These are phyloP conservation scores for Ceratosolen fusciceps DNA, from an alignment of 1,140 invertebrate species.

Conservation along the genomic window DNA sequence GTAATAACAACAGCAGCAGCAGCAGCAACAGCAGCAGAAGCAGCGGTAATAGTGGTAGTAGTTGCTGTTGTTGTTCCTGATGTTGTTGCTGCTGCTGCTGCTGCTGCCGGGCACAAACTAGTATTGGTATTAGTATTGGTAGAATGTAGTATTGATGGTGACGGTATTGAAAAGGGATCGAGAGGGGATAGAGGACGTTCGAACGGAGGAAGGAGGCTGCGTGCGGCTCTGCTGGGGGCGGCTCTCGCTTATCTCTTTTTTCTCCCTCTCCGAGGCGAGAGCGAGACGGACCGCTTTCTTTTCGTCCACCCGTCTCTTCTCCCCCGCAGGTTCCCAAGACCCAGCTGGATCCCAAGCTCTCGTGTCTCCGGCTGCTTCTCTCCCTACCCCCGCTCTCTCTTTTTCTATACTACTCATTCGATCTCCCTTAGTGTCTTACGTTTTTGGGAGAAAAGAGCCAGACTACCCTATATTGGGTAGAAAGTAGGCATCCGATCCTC, in stretches of 20 bases:
- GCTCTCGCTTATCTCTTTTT: slow-evolving; percentile 61
- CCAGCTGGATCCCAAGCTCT: slow-evolving; percentile 29
- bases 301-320: slow-evolving; percentile 35
- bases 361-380: background rate
- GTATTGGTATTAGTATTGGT: too few species aligned
- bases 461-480: background rate
- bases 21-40: too few species aligned
- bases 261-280: slow-evolving; percentile 47
- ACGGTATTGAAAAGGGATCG: too few species aligned
- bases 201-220: slow-evolving; percentile 58
- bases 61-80: too few species aligned
- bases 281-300: slow-evolving; percentile 18
- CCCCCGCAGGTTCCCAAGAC: slow-evolving; percentile 18
- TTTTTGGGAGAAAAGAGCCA: background rate
- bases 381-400: slow-evolving; percentile 14
- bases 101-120: too few species aligned
- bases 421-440: background rate
- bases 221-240: slow-evolving; percentile 68
- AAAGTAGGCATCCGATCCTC: slow-evolving; percentile 10
- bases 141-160: too few species aligned
- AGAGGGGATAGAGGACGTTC: background rate
- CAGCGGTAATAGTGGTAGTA: too few species aligned
- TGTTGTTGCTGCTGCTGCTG: too few species aligned
- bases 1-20: too few species aligned
- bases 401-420: background rate